phyloP scores from a whole-genome alignment of 1,140 invertebrate genomes.

The Drosophila melanica region DNA sequence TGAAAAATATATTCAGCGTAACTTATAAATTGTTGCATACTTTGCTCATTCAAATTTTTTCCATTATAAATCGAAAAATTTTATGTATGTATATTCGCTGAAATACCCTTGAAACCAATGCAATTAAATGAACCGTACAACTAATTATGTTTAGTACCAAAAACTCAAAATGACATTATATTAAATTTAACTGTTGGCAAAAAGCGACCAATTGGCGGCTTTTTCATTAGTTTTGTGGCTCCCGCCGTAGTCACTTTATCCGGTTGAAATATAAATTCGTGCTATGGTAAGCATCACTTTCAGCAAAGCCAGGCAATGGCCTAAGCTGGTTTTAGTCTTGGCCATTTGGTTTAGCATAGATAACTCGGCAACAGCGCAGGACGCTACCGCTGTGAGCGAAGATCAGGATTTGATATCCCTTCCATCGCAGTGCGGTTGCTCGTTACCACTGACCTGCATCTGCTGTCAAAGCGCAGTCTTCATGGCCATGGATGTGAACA shows the following conservation, averaged over 20 bases:
- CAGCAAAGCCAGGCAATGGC: neutral
- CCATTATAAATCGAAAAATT: too few relatives aligned
- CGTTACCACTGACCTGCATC: slow-evolving; percentile 51
- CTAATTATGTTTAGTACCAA: slow-evolving; percentile 21
- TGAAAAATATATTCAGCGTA: neutral
- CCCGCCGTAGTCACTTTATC: neutral
- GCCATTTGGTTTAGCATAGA: neutral
- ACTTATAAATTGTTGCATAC: neutral
- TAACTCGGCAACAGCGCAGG: neutral
- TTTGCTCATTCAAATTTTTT: neutral
- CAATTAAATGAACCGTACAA: slow-evolving; percentile 35
- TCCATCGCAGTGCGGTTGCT: slow-evolving; percentile 44
- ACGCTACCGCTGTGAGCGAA: neutral
- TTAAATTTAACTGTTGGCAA: slow-evolving; percentile 7
- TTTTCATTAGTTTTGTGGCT: slow-evolving; percentile 7
- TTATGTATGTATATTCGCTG: neutral
- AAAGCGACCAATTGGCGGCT: neutral
- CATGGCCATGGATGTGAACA: slow-evolving; percentile 35
- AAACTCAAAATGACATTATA: slow-evolving; percentile 14
- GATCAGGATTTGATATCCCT: slow-evolving; percentile 37
- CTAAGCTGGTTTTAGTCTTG: slow-evolving; percentile 2
- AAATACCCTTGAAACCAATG: slow-evolving; percentile 17
- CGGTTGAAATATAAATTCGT: neutral
- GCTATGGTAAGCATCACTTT: neutral
- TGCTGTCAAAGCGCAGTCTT: slow-evolving; percentile 53